Base-by-base conservation (phyloP, 2,888 invertebrate species). In the Apotomis turbidana region DNA sequence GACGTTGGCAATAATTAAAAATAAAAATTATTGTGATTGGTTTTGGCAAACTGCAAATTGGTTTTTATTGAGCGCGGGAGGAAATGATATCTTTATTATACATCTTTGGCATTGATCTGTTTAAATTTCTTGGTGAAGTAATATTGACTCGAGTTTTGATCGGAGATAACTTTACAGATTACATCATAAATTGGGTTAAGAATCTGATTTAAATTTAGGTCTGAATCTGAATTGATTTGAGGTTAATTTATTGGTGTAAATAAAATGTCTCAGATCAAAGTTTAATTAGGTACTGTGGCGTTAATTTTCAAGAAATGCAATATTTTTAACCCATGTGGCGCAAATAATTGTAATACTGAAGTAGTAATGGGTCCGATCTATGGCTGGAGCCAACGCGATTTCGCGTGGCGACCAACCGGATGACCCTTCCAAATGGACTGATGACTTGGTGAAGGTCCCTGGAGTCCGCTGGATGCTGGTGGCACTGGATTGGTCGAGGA, bases 11-110 rank as follows among this genome's bases (percentile, higher is more conserved):
- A 80, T 89, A 90, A 91, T 92, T 92, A 91, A 90, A 89, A 87
- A 85, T 87, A 84, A 89, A 90, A 91, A 88, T 91, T 90, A 93
- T 91, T 91, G 86, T 90, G 90, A 93, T 92, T 91, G 90, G 85
- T 87, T 91, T 89, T 90, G 90, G 91, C 90, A 90, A 89, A 91
- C 91, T 90, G 90, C 88, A 86, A 89, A 92, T 90, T 88, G 90
- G 85, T 81, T 86, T 80, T 81, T 81, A 82, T 84, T 79, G 79
- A 77, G 4, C 41, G 74, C 75, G 79, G 75, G 75, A 59, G 64
- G 63, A 62, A 73, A 72, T 52, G 54, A 72, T 72, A 63, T 72
- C 68, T 72, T 72, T 68, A 72, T 72, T 70, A 63, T 70, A 55
- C 54, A 68, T 68, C 58, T 52, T 10, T 27, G 62, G 55, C 27